Evolutionary conservation across 1,140 invertebrate genomes (phyloP).

Genomic region (Lordiphosa stackelbergi): DNA sequence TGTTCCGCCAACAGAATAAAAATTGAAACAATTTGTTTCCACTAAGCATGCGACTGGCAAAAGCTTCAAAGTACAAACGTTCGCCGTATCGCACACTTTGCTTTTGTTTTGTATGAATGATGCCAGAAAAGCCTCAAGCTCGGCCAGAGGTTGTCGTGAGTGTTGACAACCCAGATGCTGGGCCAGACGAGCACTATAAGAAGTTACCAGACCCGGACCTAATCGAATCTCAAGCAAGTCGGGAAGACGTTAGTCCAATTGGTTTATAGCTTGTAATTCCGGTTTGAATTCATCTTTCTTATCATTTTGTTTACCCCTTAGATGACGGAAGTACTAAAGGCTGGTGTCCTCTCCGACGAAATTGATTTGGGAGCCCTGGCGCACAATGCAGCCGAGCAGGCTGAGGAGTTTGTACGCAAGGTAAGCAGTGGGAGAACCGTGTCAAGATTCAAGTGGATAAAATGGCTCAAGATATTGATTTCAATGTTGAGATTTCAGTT

Average conservation of each 20-base stretch:
- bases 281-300: slow-evolving; percentile 2
- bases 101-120: slow-evolving; percentile 36
- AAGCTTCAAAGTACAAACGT: slow-evolving; percentile 47
- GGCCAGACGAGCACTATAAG: slow-evolving; percentile 17
- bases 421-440: slow-evolving; percentile 65
- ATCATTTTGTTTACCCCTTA: slow-evolving; percentile 51
- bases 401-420: slow-evolving; percentile 95
- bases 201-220: slow-evolving; percentile 22
- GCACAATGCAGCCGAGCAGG: slow-evolving; percentile 93
- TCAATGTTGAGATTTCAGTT: slow-evolving; percentile 1
- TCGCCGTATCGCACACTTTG: slow-evolving; percentile 21
- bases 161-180: slow-evolving; percentile 3
- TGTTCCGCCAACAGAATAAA: slow-evolving; percentile 35
- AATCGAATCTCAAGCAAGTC: slow-evolving; percentile 22
- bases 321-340: slow-evolving; percentile 90
- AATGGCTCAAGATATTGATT: background rate
- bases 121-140: slow-evolving; percentile 27
- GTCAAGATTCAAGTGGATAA: background rate
- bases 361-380: slow-evolving; percentile 89
- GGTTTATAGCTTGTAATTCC: slow-evolving; percentile 18
- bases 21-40: slow-evolving; percentile 34
- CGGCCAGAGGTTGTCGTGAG: slow-evolving; percentile 30
- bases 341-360: slow-evolving; percentile 88
- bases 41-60: slow-evolving; percentile 47
- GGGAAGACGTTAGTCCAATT: slow-evolving; percentile 40